Percentiles rank a stretch among this genome's conserved stretches.
Evolutionary conservation across 2,113 vertebrate genomes (phyloP).

Genomic region (Toxotes chatareus): DNA sequence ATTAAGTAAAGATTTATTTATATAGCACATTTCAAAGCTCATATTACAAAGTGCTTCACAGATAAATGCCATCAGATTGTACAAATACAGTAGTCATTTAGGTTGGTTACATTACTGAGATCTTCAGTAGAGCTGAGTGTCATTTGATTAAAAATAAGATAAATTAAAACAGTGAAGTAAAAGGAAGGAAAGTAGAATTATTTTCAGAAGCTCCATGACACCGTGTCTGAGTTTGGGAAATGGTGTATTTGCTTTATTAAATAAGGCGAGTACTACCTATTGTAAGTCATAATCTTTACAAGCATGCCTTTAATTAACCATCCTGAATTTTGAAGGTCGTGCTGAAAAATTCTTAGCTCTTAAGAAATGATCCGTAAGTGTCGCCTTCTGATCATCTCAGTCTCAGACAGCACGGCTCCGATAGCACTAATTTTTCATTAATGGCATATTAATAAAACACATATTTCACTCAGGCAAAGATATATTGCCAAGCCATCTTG

Average conservation of each 20-base stretch:
- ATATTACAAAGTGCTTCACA: neutral
- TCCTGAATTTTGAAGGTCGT: constrained; percentile 46
- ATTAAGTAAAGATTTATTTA: neutral
- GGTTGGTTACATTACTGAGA: neutral
- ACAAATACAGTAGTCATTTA: neutral
- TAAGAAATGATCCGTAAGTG: constrained; percentile 29
- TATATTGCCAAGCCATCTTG: constrained; percentile 62
- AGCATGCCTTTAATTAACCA: neutral
- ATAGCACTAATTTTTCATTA: constrained; percentile 58
- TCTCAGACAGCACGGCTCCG: constrained; percentile 30
- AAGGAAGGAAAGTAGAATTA: neutral
- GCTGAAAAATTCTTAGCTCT: neutral
- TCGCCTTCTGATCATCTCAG: constrained; percentile 7
- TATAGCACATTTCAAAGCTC: neutral
- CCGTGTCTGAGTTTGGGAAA: neutral
- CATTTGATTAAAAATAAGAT: neutral
- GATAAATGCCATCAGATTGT: neutral
- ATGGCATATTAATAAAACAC: constrained; percentile 76
- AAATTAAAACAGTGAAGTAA: neutral
- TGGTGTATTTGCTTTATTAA: neutral
- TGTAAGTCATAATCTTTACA: neutral
- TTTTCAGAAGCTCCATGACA: neutral
- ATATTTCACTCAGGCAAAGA: constrained; percentile 72
- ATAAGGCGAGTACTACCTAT: neutral
- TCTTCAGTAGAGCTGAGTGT: neutral